These are phyloP conservation scores for Palythoa heliodiscus DNA, from an alignment of 92 coral and sea anemone genomes.

Conservation along the genomic window DNA sequence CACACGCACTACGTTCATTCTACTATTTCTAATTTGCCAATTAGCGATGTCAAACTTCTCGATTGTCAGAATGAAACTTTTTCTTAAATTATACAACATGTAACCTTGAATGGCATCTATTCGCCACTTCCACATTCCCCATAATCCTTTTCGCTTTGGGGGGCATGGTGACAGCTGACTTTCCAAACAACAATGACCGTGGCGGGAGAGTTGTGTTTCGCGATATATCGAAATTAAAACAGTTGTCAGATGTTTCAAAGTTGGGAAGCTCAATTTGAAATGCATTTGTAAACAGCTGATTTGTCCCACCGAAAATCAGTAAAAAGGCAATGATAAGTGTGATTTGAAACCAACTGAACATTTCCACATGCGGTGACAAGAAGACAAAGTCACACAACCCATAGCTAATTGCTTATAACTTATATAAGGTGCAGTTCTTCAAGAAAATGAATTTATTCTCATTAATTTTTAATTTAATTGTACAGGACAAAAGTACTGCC, in stretches of 20 bases:
- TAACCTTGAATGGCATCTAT: too few relatives aligned
- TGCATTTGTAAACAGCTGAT: not conserved
- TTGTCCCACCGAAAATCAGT: not conserved
- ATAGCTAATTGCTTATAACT: too few relatives aligned
- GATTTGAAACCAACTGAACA: slow-evolving; percentile 48
- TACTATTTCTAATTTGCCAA: too few relatives aligned
- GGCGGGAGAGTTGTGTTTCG: not conserved
- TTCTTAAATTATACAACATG: too few relatives aligned
- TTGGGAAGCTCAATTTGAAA: not conserved
- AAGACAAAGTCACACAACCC: not conserved
- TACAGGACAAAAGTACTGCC: slow-evolving; percentile 29
- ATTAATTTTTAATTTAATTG: slow-evolving; percentile 31
- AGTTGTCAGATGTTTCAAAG: not conserved
- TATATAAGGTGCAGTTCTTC: too few relatives aligned
- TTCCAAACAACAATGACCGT: slow-evolving; percentile 30
- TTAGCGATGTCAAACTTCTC: too few relatives aligned
- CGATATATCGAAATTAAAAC: not conserved
- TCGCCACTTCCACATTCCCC: slow-evolving; percentile 29
- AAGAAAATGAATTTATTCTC: too few relatives aligned
- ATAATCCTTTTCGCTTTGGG: slow-evolving; percentile 50
- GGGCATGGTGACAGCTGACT: slow-evolving; percentile 27
- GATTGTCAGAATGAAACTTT: too few relatives aligned
- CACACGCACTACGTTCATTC: too few relatives aligned
- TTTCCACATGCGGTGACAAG: slow-evolving; percentile 50
- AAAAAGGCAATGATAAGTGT: slow-evolving; percentile 54